Conservation (phyloP, 1,140 invertebrate species). For the Bombus breviceps region DNA sequence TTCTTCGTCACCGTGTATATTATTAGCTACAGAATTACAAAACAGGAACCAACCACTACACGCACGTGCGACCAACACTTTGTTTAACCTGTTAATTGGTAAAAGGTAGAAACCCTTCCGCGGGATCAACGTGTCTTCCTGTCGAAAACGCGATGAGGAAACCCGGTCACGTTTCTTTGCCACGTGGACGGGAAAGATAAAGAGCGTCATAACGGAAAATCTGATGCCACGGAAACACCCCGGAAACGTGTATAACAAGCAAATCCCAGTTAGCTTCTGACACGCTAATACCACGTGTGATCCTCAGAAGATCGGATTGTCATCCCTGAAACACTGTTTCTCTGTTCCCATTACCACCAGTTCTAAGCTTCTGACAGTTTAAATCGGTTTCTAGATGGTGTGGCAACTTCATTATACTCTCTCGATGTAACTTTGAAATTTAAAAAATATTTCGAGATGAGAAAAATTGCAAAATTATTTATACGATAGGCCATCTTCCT, state of each 20-base stretch:
- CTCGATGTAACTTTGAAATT: too few species aligned
- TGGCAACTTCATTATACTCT: too few species aligned
- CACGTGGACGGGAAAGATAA: conserved; percentile 58
- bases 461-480: too few species aligned
- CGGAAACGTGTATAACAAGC: conserved; percentile 45
- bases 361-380: not conserved
- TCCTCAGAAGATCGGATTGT: not conserved
- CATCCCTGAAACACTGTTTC: not conserved
- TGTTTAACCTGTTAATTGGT: conserved; percentile 13
- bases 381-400: not conserved
- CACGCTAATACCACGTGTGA: not conserved
- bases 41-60: not conserved
- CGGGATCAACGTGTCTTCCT: conserved; percentile 32
- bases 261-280: not conserved
- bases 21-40: not conserved
- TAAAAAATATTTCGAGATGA: too few species aligned
- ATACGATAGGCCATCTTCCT: too few species aligned
- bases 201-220: conserved; percentile 54
- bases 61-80: not conserved
- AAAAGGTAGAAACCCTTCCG: conserved; percentile 25
- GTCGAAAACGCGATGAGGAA: conserved; percentile 34
- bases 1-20: not conserved
- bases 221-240: conserved; percentile 54
- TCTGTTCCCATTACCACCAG: not conserved
- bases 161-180: conserved; percentile 51